Percentiles rank a stretch among this genome's conserved stretches.
These are phyloP conservation scores for Unio pictorum DNA, from an alignment of 2,888 invertebrate genomes.

Conservation along the genomic window DNA sequence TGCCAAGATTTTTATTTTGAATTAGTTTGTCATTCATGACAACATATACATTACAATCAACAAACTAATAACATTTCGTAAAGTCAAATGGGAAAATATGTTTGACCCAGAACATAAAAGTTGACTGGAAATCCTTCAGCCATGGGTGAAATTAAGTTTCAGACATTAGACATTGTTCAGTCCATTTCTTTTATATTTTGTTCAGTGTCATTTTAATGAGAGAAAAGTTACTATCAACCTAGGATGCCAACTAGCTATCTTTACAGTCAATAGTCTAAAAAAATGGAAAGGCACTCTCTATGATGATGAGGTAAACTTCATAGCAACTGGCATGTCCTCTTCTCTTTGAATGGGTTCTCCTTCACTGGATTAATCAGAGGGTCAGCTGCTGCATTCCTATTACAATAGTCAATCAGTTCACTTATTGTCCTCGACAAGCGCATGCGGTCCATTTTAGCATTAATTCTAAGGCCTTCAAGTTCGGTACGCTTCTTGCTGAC, in stretches of 20 bases:
- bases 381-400: conserved; percentile 48
- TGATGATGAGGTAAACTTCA: conserved; percentile 25
- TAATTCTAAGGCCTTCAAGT: conserved; percentile 50
- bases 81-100: too few relatives aligned
- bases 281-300: conserved; percentile 3
- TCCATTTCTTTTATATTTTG: neutral
- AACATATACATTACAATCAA: too few relatives aligned
- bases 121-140: too few relatives aligned
- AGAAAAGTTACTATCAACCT: neutral
- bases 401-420: conserved; percentile 60
- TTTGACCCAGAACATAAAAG: too few relatives aligned
- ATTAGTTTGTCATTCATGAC: too few relatives aligned
- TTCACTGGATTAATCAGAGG: conserved; percentile 63
- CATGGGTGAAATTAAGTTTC: too few relatives aligned
- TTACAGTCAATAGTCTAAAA: conserved; percentile 3
- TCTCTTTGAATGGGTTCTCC: conserved; percentile 69
- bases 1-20: too few relatives aligned
- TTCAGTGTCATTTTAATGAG: neutral
- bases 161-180: neutral
- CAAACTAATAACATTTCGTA: too few relatives aligned
- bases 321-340: conserved; percentile 61
- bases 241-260: neutral
- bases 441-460: conserved; percentile 50
- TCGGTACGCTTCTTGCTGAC: conserved; percentile 55
- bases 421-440: conserved; percentile 51